Evolutionary conservation across 2,888 invertebrate genomes (phyloP).

Genomic region (Synergus japonicus): DNA sequence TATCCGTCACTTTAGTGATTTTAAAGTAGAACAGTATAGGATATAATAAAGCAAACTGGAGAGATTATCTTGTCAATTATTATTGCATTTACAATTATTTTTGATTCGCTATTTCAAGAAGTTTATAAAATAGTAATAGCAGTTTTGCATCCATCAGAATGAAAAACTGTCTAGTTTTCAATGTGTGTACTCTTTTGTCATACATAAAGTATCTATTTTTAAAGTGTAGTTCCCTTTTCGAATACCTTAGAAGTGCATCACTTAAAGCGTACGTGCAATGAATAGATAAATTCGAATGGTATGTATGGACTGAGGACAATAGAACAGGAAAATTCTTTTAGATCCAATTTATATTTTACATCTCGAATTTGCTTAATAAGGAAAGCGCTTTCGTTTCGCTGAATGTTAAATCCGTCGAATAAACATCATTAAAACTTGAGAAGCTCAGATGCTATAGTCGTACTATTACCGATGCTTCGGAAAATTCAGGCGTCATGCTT

Average conservation of each 20-base stretch:
- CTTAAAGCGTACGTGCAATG: background rate
- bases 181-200: background rate
- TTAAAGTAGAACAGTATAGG: background rate
- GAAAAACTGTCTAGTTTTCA: too few relatives aligned
- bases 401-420: constrained; percentile 50
- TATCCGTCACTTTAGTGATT: background rate
- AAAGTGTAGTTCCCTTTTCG: background rate
- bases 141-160: too few relatives aligned
- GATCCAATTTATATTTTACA: constrained; percentile 8
- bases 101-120: background rate
- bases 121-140: background rate
- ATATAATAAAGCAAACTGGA: background rate
- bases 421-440: constrained; percentile 63
- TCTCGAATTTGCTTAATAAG: background rate
- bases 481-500: background rate
- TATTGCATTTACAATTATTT: background rate
- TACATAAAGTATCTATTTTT: background rate
- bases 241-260: background rate
- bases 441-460: background rate
- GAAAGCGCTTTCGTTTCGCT: constrained; percentile 33
- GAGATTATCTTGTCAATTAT: constrained; percentile 14
- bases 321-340: background rate
- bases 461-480: constrained; percentile 17
- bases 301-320: background rate
- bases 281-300: background rate